Conservation (phyloP, 2,797 vertebrate species). For the Pipistrellus pipistrellus region DNA sequence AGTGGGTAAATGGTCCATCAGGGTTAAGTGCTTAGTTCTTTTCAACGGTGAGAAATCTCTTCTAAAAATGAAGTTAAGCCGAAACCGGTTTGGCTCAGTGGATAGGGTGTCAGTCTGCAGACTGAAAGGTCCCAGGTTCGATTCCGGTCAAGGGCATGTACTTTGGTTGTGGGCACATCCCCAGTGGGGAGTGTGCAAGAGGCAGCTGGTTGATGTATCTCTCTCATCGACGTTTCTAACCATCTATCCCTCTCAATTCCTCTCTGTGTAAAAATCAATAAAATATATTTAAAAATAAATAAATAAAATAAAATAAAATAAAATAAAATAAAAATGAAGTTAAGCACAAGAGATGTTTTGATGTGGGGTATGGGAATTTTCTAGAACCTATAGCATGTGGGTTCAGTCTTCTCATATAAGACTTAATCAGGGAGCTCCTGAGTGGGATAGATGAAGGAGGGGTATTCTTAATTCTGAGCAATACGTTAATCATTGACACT, state of each 20-base stretch:
- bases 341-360: background rate
- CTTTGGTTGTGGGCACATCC: too few species aligned
- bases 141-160: too few species aligned
- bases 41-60: background rate
- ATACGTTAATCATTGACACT: background rate
- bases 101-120: too few species aligned
- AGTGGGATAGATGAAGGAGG: background rate
- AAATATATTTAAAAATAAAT: too few species aligned
- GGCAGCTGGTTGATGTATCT: too few species aligned
- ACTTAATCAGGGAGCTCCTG: background rate
- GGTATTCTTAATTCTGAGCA: conserved; percentile 11
- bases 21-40: background rate
- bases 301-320: too few species aligned
- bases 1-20: background rate
- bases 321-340: background rate
- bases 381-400: background rate
- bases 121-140: too few species aligned
- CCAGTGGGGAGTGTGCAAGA: too few species aligned
- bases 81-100: too few species aligned
- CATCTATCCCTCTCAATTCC: too few species aligned
- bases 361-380: background rate
- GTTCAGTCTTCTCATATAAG: background rate
- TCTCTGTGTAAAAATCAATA: too few species aligned
- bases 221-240: too few species aligned
- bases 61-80: background rate